Evolutionary conservation across 1,140 invertebrate species (phyloP).

Genomic region (Bombus terrestris): DNA sequence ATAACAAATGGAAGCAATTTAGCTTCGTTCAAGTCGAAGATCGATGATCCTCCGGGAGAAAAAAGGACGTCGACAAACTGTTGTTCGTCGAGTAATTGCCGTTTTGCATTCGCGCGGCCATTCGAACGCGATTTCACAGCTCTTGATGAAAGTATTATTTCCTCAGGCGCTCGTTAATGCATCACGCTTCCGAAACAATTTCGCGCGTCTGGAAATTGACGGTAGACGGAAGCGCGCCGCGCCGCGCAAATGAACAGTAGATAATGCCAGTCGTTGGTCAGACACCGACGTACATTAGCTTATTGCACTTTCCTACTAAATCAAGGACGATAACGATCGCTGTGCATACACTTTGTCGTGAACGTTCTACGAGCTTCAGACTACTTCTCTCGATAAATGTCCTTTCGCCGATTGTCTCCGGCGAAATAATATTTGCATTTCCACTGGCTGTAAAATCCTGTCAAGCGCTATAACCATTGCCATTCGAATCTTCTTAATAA

Average conservation of each 20-base stretch:
- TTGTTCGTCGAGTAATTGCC: background rate
- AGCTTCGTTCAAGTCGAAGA: background rate
- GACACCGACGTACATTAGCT: slow-evolving; percentile 9
- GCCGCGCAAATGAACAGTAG: slow-evolving; percentile 3
- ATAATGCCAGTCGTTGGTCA: slow-evolving; percentile 29
- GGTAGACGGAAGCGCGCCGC: background rate
- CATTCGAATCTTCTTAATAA: background rate
- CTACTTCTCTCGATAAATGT: background rate
- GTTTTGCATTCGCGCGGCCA: background rate
- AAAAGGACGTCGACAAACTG: too few relatives aligned
- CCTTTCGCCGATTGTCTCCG: background rate
- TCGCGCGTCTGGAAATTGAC: background rate
- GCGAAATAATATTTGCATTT: background rate
- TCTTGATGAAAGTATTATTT: background rate
- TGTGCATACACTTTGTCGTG: background rate
- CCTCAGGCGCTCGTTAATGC: background rate
- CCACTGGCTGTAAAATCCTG: background rate
- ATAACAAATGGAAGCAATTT: background rate
- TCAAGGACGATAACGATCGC: slow-evolving; percentile 25
- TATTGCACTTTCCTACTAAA: slow-evolving; percentile 21
- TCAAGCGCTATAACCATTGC: background rate
- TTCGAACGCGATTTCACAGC: background rate
- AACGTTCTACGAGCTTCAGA: background rate
- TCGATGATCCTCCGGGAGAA: background rate
- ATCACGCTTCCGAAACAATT: slow-evolving; percentile 14